phyloP scores from a whole-genome alignment of 2,113 vertebrate species.

The Vombatus ursinus region DNA sequence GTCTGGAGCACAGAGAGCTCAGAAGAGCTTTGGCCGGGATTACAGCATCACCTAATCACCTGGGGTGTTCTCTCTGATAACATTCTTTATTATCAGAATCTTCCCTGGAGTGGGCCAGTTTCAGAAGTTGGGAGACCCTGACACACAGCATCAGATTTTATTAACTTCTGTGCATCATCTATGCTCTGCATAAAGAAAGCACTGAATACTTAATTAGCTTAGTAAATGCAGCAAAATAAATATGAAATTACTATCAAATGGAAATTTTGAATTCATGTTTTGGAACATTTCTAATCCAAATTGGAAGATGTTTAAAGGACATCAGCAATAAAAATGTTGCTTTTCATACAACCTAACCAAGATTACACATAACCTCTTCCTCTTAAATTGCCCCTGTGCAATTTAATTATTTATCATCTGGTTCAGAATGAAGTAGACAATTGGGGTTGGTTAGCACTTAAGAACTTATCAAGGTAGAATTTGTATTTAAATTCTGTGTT shows the following conservation, averaged over 20 bases:
- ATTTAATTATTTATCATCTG: too few species aligned
- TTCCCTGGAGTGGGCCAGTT: not conserved
- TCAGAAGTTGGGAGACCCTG: not conserved
- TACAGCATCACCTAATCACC: not conserved
- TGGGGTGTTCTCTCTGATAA: not conserved
- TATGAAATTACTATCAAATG: not conserved
- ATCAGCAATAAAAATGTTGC: not conserved
- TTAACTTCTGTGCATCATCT: constrained; percentile 6
- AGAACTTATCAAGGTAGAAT: not conserved
- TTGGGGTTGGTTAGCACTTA: not conserved
- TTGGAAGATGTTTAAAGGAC: constrained; percentile 25
- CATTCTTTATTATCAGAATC: too few species aligned
- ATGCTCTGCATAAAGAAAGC: not conserved
- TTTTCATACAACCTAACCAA: not conserved
- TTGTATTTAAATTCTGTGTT: not conserved
- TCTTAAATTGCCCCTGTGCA: not conserved
- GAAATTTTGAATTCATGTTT: not conserved
- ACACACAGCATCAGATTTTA: not conserved
- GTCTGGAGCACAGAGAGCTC: not conserved
- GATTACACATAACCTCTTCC: not conserved
- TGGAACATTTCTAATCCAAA: constrained; percentile 12
- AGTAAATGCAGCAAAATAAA: not conserved
- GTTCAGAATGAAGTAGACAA: not conserved
- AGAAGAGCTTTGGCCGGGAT: not conserved
- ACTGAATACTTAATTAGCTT: not conserved